Conservation (phyloP, 2,797 vertebrate genomes). For the Macroramphosus scolopax region DNA sequence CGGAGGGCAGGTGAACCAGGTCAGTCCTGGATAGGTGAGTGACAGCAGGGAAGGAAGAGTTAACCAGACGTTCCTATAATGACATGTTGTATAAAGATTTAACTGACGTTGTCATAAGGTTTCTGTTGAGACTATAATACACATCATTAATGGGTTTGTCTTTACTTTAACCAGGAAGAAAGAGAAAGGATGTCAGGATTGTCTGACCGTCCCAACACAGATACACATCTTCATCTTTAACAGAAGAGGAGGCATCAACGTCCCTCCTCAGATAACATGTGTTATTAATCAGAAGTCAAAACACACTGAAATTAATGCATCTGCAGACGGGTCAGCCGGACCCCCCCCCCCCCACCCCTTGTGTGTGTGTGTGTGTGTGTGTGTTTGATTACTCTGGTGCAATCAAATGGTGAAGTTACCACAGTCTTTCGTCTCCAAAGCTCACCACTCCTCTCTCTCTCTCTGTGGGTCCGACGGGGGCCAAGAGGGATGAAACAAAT, state of each 20-base stretch:
- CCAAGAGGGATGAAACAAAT: constrained; percentile 60
- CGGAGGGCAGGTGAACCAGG: constrained; percentile 14
- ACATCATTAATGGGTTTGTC: too few species aligned
- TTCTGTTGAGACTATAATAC: too few species aligned
- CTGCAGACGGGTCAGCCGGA: constrained; percentile 46
- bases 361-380: constrained; percentile 23
- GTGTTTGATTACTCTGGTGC: constrained; percentile 50
- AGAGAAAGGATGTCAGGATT: too few species aligned
- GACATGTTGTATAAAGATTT: too few species aligned
- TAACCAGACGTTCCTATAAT: too few species aligned
- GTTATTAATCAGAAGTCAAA: constrained; percentile 66
- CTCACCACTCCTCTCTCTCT: constrained; percentile 6
- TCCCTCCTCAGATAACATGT: constrained; percentile 48
- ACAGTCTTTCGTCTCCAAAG: constrained; percentile 31
- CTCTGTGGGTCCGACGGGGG: too few species aligned
- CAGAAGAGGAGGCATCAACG: constrained; percentile 8
- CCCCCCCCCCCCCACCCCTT: constrained; percentile 39
- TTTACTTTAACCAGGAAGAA: too few species aligned
- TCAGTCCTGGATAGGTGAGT: not conserved
- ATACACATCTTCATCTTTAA: constrained; percentile 1
- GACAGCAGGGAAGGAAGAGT: not conserved
- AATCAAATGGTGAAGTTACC: constrained; percentile 62
- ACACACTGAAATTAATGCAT: constrained; percentile 45
- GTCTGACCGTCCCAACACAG: too few species aligned
- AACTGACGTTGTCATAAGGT: too few species aligned